Base-by-base conservation (phyloP, 2,113 vertebrate genomes). In the Cervus canadensis region DNA sequence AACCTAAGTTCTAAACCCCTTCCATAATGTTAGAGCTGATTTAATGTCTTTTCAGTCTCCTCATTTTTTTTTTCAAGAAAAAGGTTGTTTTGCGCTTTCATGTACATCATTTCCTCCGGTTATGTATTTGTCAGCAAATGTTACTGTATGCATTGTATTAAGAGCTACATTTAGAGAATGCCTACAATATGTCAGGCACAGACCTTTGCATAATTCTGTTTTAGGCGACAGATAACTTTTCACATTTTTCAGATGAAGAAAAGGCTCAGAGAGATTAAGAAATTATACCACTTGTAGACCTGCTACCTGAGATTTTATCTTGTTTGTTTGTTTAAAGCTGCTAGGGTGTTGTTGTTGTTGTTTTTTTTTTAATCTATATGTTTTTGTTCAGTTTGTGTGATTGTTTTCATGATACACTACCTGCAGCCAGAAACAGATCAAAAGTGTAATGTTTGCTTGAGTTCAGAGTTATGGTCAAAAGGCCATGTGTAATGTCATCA, bases 1-100 rank as follows among this genome's bases (percentile, higher is more conserved):
- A 92, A 86, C 52, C 48, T 91, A 94, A 76, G n/a, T 91, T 96
- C 94, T 94, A 54, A 87, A 23, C 30, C 87, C n/a, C 15, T 91
- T 52, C 30, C 78, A 26, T 79, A 43, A 50, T 89, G 74, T 94
- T 79, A 94, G 62, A 88, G 26, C 26, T 57, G 16, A 83, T 86
- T 78, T 88, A 78, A 84, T 3, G 40, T 91, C 2, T 79, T 95
- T 64, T 87, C 76, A 87, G 87, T 82, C 13, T 83, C 28, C 62
- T 67, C 12, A 91, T 48, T 76, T 96, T 30, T 21, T 21, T 90
- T 79, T 86, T 26, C 19, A 15, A 71, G 17, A 90, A 91, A 64
- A 87, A 56, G 19, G n/a, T 76, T 91, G 43, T 40, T 91, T 97
- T 91, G 48, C 11, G 12, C 64, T 56, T 91, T 97, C 30, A 64